Conservation (phyloP, 2,888 invertebrate species). For the Pollenia griseotomentosa region DNA sequence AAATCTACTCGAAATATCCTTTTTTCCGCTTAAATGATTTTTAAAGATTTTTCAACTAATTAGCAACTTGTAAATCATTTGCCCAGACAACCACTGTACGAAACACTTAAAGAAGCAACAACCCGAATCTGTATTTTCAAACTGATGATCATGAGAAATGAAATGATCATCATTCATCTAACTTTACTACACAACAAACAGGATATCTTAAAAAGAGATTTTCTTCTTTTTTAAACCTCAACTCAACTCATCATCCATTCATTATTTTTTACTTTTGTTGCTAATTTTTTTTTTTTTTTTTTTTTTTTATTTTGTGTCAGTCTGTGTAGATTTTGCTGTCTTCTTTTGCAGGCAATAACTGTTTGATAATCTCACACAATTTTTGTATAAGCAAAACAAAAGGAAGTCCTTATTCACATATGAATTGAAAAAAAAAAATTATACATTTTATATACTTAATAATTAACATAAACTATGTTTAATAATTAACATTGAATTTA, state of each 20-base stretch:
- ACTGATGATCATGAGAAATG: conserved; percentile 52
- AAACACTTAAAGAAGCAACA: conserved; percentile 2
- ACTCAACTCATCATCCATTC: conserved; percentile 1
- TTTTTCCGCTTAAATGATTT: neutral
- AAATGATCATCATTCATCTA: conserved; percentile 48
- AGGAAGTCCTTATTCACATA: conserved; percentile 26
- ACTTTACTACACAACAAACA: conserved; percentile 53
- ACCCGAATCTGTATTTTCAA: conserved; percentile 23
- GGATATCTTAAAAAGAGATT: conserved; percentile 63
- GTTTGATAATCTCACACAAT: conserved; percentile 43
- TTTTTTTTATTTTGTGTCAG: conserved; percentile 19
- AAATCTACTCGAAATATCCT: no score
- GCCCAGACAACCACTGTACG: conserved; percentile 33
- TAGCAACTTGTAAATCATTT: neutral
- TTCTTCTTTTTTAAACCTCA: conserved; percentile 10
- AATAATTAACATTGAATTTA: no score
- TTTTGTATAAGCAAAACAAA: neutral
- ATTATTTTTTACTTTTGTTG: conserved; percentile 31
- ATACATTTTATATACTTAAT: neutral
- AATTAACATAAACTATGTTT: neutral
- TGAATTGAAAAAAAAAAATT: neutral
- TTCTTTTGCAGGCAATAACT: conserved; percentile 17
- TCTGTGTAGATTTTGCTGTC: neutral
- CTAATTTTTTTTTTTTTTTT: conserved; percentile 26
- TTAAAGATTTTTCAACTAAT: neutral